Conservation (phyloP, 1,140 invertebrate species). For the Lepidurus apus region DNA sequence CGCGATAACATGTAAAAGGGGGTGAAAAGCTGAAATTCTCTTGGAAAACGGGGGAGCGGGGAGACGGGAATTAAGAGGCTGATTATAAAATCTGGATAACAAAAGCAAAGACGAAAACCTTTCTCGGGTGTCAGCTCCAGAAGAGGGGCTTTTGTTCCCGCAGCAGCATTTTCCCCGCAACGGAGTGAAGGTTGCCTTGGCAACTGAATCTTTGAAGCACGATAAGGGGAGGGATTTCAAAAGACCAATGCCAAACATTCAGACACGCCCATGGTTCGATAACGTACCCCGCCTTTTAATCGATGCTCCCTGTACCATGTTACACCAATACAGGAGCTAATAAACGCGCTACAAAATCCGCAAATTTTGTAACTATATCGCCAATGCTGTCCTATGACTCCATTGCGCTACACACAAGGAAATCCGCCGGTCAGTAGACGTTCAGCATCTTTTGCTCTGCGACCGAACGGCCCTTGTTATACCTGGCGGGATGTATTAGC, state of each 20-base stretch:
- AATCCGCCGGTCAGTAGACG: too few species aligned
- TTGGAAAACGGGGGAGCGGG: not conserved
- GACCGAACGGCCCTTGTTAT: too few species aligned
- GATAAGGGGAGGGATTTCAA: conserved; percentile 21
- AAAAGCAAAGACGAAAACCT: conserved; percentile 19
- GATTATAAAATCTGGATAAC: conserved; percentile 20
- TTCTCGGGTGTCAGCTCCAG: conserved; percentile 20
- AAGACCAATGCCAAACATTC: conserved; percentile 1
- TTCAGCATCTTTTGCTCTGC: too few species aligned
- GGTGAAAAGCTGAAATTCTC: conserved; percentile 10
- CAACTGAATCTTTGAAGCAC: conserved; percentile 10
- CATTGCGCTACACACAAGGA: too few species aligned
- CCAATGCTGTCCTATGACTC: not conserved
- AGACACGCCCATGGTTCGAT: conserved; percentile 16
- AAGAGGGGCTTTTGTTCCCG: conserved; percentile 21
- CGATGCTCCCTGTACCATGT: not conserved
- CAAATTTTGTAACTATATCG: not conserved
- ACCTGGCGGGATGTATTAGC: too few species aligned
- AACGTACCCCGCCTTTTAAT: conserved; percentile 4
- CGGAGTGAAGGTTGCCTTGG: conserved; percentile 4
- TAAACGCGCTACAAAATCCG: not conserved
- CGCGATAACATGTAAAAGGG: not conserved
- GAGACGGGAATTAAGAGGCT: not conserved
- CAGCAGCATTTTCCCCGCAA: conserved; percentile 2
- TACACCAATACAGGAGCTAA: not conserved